A percentile compares a stretch with the other conserved stretches of the same genome.
Evolutionary conservation across 2,797 vertebrate species (phyloP).

Genomic region (Peromyscus eremicus): DNA sequence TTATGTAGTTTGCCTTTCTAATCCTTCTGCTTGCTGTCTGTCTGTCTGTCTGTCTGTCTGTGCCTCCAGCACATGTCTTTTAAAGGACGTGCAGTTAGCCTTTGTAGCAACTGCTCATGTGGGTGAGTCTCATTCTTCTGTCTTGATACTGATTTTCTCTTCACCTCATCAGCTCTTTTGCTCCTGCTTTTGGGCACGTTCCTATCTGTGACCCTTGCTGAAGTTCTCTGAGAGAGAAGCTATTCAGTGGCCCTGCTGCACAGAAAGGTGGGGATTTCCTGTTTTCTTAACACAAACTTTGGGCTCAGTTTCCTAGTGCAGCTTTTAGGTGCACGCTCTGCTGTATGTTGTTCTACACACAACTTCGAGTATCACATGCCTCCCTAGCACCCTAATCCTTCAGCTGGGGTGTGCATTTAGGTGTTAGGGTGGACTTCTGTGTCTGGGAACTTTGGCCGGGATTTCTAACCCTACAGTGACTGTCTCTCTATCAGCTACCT

Average conservation of each 20-base stretch:
- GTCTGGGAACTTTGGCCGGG: background rate
- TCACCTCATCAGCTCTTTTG: background rate
- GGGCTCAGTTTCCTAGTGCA: background rate
- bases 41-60: background rate
- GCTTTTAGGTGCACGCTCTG: background rate
- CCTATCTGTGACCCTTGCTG: background rate
- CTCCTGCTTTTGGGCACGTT: background rate
- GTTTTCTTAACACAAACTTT: background rate
- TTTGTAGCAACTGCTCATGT: background rate
- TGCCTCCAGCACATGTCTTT: background rate
- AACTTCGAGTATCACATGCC: background rate
- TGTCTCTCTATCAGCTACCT: too few species aligned
- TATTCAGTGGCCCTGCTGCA: background rate
- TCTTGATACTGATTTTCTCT: background rate
- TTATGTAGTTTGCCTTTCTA: background rate
- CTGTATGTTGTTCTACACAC: background rate
- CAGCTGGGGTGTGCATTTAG: background rate
- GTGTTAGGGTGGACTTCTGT: background rate
- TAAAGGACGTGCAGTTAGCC: background rate
- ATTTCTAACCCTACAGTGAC: too few species aligned
- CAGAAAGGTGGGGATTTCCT: background rate
- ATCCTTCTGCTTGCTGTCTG: background rate
- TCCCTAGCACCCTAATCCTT: background rate
- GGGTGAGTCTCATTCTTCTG: background rate
- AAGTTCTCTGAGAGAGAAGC: background rate